These are phyloP conservation scores for Neocrepidodera transversa DNA, from an alignment of 2,888 invertebrate genomes.

Conservation along the genomic window DNA sequence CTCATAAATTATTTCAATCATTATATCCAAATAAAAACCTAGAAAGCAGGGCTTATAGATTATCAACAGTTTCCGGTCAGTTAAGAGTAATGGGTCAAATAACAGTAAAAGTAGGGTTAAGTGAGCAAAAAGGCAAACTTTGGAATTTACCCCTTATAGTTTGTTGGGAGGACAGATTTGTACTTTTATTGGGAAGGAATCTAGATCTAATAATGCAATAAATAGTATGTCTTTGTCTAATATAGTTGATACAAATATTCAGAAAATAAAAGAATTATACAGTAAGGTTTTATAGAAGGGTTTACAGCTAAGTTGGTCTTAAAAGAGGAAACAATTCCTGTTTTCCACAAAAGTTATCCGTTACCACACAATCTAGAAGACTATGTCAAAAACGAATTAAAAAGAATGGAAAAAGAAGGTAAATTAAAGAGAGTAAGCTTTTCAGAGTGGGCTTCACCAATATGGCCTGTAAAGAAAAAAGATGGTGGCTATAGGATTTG, in stretches of 20 bases:
- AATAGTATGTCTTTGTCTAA: not conserved
- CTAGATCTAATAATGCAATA: not conserved
- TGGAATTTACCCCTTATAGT: not conserved
- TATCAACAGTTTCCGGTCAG: not conserved
- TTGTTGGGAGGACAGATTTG: not conserved
- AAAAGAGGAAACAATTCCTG: not conserved
- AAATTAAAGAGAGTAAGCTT: not conserved
- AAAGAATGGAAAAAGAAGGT: slow-evolving; percentile 8
- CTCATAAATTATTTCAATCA: not conserved
- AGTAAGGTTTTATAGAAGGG: not conserved
- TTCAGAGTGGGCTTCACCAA: not conserved
- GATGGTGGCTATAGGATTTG: not conserved
- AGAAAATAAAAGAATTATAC: not conserved
- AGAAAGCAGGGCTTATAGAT: not conserved
- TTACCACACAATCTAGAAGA: slow-evolving; percentile 2
- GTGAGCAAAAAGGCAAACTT: not conserved
- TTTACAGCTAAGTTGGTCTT: slow-evolving; percentile 3
- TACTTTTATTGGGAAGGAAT: not conserved
- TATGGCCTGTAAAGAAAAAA: not conserved
- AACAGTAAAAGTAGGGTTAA: not conserved
- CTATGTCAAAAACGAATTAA: not conserved
- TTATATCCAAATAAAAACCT: not conserved
- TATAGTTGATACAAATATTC: not conserved
- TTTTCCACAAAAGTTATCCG: slow-evolving; percentile 11
- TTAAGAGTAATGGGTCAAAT: not conserved